These are phyloP conservation scores for Micronycteris hirsuta DNA, from an alignment of 2,113 vertebrate genomes.

Conservation along the genomic window DNA sequence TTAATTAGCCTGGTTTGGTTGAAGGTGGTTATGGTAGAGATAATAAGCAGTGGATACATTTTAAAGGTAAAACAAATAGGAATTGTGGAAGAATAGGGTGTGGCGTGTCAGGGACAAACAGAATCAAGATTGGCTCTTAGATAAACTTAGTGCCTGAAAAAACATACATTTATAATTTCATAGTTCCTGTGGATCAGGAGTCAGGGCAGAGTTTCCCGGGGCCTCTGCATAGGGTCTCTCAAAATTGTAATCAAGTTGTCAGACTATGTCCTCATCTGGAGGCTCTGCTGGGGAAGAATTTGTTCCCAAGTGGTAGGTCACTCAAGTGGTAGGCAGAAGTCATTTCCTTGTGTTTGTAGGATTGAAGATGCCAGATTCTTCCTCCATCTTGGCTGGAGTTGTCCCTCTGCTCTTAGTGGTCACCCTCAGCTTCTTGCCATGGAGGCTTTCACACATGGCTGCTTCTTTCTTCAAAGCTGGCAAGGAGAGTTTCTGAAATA, in stretches of 20 bases:
- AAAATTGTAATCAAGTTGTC: background rate
- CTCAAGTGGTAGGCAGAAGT: background rate
- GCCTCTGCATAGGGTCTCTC: background rate
- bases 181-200: background rate
- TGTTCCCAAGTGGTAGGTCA: background rate
- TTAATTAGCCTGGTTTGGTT: background rate
- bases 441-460: accelerated
- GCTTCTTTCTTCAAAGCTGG: background rate
- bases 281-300: background rate
- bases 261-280: background rate
- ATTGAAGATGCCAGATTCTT: background rate
- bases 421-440: background rate
- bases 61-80: background rate
- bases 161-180: background rate
- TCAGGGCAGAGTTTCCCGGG: background rate
- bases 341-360: background rate
- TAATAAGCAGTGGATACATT: background rate
- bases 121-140: background rate
- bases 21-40: background rate
- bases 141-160: background rate
- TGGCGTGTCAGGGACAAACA: background rate
- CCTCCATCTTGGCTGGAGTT: background rate
- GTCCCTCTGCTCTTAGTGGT: background rate
- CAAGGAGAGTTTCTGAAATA: background rate
- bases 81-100: background rate